A percentile compares a stretch with the other conserved stretches of the same genome.
These are phyloP conservation scores for Pyrrhosoma nymphula DNA, from an alignment of 2,888 invertebrate genomes.

Conservation along the genomic window DNA sequence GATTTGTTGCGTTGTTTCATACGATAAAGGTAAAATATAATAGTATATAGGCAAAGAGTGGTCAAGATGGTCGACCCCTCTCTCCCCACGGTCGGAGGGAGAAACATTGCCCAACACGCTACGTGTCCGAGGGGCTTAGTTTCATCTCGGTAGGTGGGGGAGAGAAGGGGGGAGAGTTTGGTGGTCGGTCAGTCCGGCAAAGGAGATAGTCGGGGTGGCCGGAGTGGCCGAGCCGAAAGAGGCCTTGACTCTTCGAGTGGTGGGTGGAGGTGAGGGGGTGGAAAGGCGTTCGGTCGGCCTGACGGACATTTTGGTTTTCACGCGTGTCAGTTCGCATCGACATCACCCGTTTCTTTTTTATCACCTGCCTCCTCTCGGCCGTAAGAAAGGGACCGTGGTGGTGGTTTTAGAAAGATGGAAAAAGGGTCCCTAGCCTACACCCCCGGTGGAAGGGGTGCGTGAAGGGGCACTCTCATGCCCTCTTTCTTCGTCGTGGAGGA, in stretches of 20 bases:
- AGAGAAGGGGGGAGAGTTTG: background rate
- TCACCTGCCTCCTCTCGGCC: background rate
- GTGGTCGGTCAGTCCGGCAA: slow-evolving; percentile 9
- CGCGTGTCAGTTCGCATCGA: slow-evolving; percentile 60
- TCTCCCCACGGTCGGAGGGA: slow-evolving; percentile 5
- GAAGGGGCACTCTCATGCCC: background rate
- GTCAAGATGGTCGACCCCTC: background rate
- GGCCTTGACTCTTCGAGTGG: background rate
- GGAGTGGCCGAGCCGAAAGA: background rate
- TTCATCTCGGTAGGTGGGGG: background rate
- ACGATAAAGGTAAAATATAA: too few relatives aligned
- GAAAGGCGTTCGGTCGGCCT: background rate
- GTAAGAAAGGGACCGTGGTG: background rate
- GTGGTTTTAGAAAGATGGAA: slow-evolving; percentile 14
- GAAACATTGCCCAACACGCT: slow-evolving; percentile 19
- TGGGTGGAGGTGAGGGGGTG: background rate
- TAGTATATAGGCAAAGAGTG: too few relatives aligned
- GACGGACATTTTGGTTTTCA: slow-evolving; percentile 63
- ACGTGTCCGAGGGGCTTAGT: slow-evolving; percentile 46
- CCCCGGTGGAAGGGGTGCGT: background rate
- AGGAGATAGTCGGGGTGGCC: background rate
- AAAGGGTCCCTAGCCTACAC: background rate
- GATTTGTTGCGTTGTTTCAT: too few relatives aligned
- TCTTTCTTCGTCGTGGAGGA: background rate
- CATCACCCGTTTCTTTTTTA: slow-evolving; percentile 47